Base-by-base conservation (phyloP, 1,140 invertebrate genomes). In the Ceratosolen solmsi region DNA sequence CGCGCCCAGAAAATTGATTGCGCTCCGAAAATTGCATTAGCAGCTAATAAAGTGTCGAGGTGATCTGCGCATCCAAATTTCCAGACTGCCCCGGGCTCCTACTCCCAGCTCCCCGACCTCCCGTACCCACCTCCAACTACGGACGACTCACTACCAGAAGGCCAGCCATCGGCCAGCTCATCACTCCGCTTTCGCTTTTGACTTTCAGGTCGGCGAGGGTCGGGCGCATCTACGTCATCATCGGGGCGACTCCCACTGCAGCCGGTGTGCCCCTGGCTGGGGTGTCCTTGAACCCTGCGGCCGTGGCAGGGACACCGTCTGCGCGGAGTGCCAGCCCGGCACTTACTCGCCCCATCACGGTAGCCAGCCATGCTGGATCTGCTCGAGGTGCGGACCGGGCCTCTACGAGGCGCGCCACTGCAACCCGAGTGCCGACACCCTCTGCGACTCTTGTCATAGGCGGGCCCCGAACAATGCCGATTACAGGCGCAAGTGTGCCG, bases 331-430 rank as follows among this genome's bases (percentile, higher is more conserved):
- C 81, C 77, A 82, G 0, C 74, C 83, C 2, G 91, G 91, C 30
- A 90, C 89, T 2, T 92, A 92, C 86, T 92, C 91, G 77, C 90
- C 90, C 0, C 92, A 93, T 80, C 90, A 91, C 85, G 89, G 88
- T 77, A 88, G 84, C 5, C 89, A 90, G 33, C 89, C 90, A 4
- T 93, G 92, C 68, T 92, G 90, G 89, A 90, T 91, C 54, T 93
- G 92, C 84, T 92, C 92, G 8, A 87, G 90, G 30, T 93, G 92
- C 77, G 92, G 92, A 0, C 88, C 88, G 9, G 92, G 92, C 2
- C 84, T 93, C 8, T 93, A 92, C 86, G 90, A 92, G 81, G 92
- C 92, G 0, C 92, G 92, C 81, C 84, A 89, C 5, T 93, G 92
- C 83, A 89, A 87, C 1, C 46, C 88, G 0, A 86, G 83, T 1